A percentile compares a stretch with the other conserved stretches of the same genome.
phyloP scores from a whole-genome alignment of 53 echinoderm and acorn worm species.

The Echinarachnius parma region DNA sequence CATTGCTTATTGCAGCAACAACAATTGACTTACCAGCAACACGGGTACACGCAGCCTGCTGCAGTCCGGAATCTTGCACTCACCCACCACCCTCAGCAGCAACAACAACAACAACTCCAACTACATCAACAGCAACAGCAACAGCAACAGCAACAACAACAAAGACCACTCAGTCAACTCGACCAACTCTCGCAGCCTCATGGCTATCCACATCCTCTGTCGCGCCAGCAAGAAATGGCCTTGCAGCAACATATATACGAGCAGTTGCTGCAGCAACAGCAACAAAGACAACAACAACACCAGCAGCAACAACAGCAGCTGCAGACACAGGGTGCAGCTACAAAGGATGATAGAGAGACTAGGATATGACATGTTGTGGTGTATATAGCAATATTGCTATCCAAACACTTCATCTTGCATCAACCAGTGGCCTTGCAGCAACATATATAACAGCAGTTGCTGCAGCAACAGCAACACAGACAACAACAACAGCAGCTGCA shows the following conservation, averaged over 20 bases:
- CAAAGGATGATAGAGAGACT: slow-evolving; percentile 39
- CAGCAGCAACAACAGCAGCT: slow-evolving; percentile 23
- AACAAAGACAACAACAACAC: slow-evolving; percentile 33
- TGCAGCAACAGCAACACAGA: slow-evolving; percentile 27
- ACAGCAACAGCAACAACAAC: background rate
- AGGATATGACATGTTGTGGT: slow-evolving; percentile 27
- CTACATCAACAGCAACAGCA: slow-evolving; percentile 6
- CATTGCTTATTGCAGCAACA: slow-evolving; percentile 39
- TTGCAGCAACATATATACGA: slow-evolving; percentile 21
- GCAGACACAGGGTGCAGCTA: slow-evolving; percentile 8
- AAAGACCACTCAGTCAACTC: slow-evolving; percentile 8
- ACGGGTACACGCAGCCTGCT: slow-evolving; percentile 26
- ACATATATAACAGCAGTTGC: slow-evolving; percentile 22
- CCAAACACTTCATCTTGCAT: too few species aligned
- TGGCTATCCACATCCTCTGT: background rate
- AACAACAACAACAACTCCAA: slow-evolving; percentile 10
- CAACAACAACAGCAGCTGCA: slow-evolving; percentile 25
- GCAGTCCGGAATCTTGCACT: slow-evolving; percentile 5
- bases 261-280: slow-evolving; percentile 24
- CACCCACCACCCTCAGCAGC: slow-evolving; percentile 9
- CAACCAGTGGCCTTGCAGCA: slow-evolving; percentile 14
- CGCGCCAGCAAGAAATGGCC: background rate
- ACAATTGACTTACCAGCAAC: slow-evolving; percentile 52
- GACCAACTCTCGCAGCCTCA: slow-evolving; percentile 8
- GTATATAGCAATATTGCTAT: too few species aligned